A percentile compares a stretch with the other conserved stretches of the same genome.
Evolutionary conservation across 2,113 vertebrate species (phyloP).

Genomic region (Corynorhinus townsendii): DNA sequence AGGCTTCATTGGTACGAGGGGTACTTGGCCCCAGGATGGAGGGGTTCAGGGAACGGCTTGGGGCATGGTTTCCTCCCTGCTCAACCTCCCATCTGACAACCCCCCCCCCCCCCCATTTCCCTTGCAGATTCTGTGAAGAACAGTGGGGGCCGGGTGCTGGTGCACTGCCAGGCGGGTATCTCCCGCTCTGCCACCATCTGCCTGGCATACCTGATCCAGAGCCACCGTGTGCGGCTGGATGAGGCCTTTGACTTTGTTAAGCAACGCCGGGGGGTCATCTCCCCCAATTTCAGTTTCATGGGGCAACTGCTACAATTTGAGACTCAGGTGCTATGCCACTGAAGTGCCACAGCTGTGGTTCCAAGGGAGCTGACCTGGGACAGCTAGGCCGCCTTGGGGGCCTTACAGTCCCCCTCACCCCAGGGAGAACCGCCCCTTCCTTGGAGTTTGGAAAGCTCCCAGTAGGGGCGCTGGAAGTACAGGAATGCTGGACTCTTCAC

Average conservation of each 20-base stretch:
- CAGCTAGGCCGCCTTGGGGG: not conserved
- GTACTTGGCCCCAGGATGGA: not conserved
- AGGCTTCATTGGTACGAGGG: conserved; percentile 85
- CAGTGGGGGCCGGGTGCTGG: conserved; percentile 87
- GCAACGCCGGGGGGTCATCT: conserved; percentile 90
- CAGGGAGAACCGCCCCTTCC: not conserved
- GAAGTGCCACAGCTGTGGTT: not conserved
- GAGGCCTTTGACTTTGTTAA: conserved; percentile 92
- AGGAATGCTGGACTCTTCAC: not conserved
- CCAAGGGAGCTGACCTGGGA: not conserved
- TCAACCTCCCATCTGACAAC: not conserved
- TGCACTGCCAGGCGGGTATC: conserved; percentile 93
- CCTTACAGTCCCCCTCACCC: not conserved
- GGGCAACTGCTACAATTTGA: conserved; percentile 92
- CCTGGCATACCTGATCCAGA: conserved; percentile 93
- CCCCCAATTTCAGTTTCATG: conserved; percentile 94
- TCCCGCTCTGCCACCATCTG: conserved; percentile 93
- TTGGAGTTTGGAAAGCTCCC: not conserved
- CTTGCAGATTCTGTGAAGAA: conserved; percentile 86
- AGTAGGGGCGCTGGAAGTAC: not conserved
- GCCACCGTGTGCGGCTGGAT: conserved; percentile 86
- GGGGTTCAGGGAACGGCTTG: not conserved
- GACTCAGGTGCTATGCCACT: conserved; percentile 85
- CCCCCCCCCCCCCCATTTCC: not conserved
- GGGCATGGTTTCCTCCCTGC: not conserved